Conservation (phyloP, 1,140 invertebrate species). For the Sipha flava region DNA sequence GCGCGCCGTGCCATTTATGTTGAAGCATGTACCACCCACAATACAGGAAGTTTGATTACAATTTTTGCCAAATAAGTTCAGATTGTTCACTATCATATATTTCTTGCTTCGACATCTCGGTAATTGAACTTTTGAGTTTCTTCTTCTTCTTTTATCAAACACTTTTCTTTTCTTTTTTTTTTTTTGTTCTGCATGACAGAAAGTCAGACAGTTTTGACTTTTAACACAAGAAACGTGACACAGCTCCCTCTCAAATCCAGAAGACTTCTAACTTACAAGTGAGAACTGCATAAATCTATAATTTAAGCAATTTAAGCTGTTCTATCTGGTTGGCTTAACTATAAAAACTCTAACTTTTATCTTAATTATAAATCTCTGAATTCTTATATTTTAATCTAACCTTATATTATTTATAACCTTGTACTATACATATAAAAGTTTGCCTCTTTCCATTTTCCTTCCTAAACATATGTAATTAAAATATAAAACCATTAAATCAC, state of each 20-base stretch:
- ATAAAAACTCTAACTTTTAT: no score
- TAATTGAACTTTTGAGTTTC: slow-evolving; percentile 24
- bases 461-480: no score
- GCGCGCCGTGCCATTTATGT: no score
- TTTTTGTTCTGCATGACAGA: background rate
- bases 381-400: no score
- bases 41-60: background rate
- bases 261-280: background rate
- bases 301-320: no score
- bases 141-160: background rate
- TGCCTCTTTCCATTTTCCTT: no score
- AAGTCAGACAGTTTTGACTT: background rate
- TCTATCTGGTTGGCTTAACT: no score
- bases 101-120: background rate
- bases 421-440: no score
- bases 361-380: no score
- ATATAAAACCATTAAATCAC: no score
- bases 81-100: background rate
- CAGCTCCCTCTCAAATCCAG: background rate
- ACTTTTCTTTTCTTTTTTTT: background rate
- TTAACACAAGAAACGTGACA: background rate
- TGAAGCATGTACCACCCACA: no score
- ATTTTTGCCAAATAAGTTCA: background rate
- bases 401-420: no score
- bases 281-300: background rate